Base-by-base conservation (phyloP, 2,888 invertebrate genomes). In the Orgyia antiqua region DNA sequence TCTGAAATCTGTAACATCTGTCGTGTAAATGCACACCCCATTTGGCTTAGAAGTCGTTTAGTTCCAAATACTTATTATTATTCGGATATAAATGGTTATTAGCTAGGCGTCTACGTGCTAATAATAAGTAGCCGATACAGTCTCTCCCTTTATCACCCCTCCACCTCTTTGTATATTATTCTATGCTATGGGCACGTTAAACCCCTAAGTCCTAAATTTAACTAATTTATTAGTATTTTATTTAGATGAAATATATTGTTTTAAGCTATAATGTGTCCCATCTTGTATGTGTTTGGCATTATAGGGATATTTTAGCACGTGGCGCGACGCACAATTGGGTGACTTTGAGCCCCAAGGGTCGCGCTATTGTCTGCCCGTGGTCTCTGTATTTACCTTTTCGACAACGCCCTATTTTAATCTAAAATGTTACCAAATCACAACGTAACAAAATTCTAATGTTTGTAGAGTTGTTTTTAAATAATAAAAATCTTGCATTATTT, bases 51-150 rank as follows among this genome's bases (percentile, higher is more conserved):
- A 57, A 54, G 54, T 47, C 39, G 50, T 54, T 48, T 42, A 41
- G 27, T 51, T 51, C 48, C 47, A 55, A 43, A 51, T 47, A 61
- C 51, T 58, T 67, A 62, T 66, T 66, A 60, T 59, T 64, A 65
- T 50, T 50, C 45, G 46, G 50, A 31, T 47, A 49, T 57, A 59
- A 67, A 64, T 62, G 58, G n/a, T n/a, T n/a, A n/a, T n/a, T n/a
- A n/a, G n/a, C n/a, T n/a, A 67, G 60, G 67, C 68, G 64, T 65
- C 69, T 53, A 45, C 41, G 58, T 62, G 64, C 65, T 72, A 75
- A 72, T 77, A 73, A 77, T 76, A 76, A 76, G 72, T 70, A 70
- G 68, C 67, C 68, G 58, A 56, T 58, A 60, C 57, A 64, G 54
- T 56, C 63, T 65, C 65, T 61, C 63, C 67, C 65, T 54, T 47